A percentile compares a stretch with the other conserved stretches of the same genome.
These are phyloP conservation scores for Clarias macrocephalus DNA, from an alignment of 2,113 vertebrate genomes.

Conservation along the genomic window DNA sequence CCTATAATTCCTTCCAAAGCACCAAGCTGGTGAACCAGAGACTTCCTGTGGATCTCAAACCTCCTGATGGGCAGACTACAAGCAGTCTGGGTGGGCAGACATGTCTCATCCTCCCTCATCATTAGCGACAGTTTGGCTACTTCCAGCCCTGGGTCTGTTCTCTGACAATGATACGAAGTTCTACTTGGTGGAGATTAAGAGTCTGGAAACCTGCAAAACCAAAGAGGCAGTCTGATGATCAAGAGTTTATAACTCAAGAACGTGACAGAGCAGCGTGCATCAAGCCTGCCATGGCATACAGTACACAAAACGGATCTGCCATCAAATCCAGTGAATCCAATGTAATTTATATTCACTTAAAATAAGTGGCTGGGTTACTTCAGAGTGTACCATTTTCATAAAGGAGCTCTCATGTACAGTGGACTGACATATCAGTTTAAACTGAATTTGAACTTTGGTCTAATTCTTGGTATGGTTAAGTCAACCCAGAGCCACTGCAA, in stretches of 20 bases:
- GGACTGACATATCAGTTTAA: background rate
- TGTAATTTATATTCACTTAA: background rate
- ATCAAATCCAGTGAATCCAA: background rate
- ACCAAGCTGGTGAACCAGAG: background rate
- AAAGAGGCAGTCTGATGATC: background rate
- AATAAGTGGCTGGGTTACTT: background rate
- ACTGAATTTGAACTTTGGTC: background rate
- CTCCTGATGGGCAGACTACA: background rate
- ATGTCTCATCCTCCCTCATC: background rate
- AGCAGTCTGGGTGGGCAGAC: background rate
- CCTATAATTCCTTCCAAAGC: background rate
- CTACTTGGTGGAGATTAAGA: background rate
- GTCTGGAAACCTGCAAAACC: background rate
- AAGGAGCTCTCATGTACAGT: background rate
- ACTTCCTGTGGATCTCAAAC: background rate
- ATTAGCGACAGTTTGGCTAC: background rate
- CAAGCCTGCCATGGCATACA: background rate
- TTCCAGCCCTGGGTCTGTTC: background rate
- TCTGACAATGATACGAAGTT: background rate
- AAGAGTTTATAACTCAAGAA: background rate
- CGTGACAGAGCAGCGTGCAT: background rate
- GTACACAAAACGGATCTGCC: background rate
- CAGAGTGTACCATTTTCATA: background rate
- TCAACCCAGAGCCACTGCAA: background rate
- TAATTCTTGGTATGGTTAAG: background rate